Evolutionary conservation across 2,888 invertebrate species (phyloP).

Genomic region (Volucella inflata): DNA sequence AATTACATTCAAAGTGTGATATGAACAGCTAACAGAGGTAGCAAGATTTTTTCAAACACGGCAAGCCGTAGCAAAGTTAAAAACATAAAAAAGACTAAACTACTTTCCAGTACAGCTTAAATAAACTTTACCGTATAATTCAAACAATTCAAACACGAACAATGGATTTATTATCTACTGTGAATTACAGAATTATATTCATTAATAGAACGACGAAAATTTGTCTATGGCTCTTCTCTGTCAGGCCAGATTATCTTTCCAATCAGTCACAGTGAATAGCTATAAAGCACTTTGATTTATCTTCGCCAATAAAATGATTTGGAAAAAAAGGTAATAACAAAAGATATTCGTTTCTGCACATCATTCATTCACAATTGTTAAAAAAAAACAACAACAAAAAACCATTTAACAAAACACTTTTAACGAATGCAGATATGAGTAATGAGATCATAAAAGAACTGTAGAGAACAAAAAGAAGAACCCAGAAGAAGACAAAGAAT

Average conservation of each 20-base stretch:
- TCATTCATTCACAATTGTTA: too few relatives aligned
- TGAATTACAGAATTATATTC: background rate
- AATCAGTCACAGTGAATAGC: conserved; percentile 26
- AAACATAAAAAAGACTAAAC: too few relatives aligned
- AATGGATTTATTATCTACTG: too few relatives aligned
- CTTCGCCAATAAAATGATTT: background rate
- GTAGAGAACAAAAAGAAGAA: background rate
- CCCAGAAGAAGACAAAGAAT: background rate
- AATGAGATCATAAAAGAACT: too few relatives aligned
- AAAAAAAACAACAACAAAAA: background rate
- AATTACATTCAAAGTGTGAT: conserved; percentile 31
- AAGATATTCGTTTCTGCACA: too few relatives aligned
- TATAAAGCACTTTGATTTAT: background rate
- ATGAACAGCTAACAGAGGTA: conserved; percentile 10
- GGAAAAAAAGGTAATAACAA: too few relatives aligned
- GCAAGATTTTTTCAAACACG: too few relatives aligned
- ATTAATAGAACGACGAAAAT: too few relatives aligned
- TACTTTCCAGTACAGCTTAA: too few relatives aligned
- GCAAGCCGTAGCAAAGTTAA: too few relatives aligned
- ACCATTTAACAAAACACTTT: background rate
- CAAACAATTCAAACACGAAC: too few relatives aligned
- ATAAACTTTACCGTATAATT: too few relatives aligned
- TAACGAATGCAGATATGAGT: background rate
- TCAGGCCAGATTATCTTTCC: conserved; percentile 9
- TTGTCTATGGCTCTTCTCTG: background rate